phyloP scores from a whole-genome alignment of 2,797 vertebrate species.

The Notoglanidium macrostoma region DNA sequence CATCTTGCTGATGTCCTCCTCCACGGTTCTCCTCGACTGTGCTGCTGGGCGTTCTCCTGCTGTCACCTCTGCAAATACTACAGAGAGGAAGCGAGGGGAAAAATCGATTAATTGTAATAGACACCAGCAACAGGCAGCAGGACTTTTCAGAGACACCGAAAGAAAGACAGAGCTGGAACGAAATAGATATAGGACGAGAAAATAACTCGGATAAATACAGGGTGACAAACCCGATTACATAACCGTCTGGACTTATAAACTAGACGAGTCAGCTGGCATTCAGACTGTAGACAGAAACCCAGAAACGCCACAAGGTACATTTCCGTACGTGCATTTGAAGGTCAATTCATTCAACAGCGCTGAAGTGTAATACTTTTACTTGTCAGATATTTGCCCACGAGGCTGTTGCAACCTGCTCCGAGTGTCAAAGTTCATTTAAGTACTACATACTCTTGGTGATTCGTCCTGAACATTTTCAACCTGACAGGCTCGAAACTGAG shows the following conservation, averaged over 20 bases:
- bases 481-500: neutral
- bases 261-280: constrained; percentile 1
- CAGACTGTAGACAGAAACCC: neutral
- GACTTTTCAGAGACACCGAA: constrained; percentile 69
- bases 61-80: constrained; percentile 93
- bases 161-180: neutral
- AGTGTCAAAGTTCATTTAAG: neutral
- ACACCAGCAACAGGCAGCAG: neutral
- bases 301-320: neutral
- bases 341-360: neutral
- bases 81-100: neutral
- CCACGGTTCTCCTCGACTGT: constrained; percentile 88
- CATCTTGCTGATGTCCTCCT: constrained; percentile 93
- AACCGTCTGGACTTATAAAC: neutral
- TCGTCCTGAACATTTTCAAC: neutral
- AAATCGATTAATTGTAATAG: constrained; percentile 4
- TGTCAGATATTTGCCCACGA: constrained; percentile 1
- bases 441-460: neutral
- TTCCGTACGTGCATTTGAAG: neutral
- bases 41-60: constrained; percentile 93
- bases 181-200: neutral
- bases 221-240: constrained; percentile 1
- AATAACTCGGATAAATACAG: neutral
- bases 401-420: neutral
- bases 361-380: neutral